Evolutionary conservation across 2,797 vertebrate species (phyloP), one percentile per base, ranked within the genome.

Genomic region (Hippocampus kuda): DNA sequence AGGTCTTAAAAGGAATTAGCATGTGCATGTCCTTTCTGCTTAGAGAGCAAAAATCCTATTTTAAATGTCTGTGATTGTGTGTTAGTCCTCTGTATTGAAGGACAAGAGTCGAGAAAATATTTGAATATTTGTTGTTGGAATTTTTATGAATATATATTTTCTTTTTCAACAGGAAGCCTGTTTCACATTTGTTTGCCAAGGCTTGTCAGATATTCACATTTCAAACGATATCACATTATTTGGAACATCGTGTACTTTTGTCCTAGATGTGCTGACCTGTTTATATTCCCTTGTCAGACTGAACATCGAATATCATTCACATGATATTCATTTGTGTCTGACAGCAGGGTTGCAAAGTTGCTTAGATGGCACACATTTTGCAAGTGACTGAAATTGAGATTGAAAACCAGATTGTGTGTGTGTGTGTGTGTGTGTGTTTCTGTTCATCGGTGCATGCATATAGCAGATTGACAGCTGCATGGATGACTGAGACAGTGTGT

Each of bases 261-360:
- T n/a, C 22, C 51, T n/a, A 53, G 2, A 7, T 9, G 20, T 13
- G 12, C 8, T 46, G 44, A 4, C 44, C 12, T 13, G 0, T 38
- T 38, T 38, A 46, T 15, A 46, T 46, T 12, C 15, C 15, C 16
- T 18, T 18, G 48, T n/a, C 51, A 15, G 51, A n/a, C 51, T 53
- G 22, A 53, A 53, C 51, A 53, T 53, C 8, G 9, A n/a, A n/a
- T 15, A 1, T 5, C 15, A 30, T 53, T 54, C 15, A 11, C 67
- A 2, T 26, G 2, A 66, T 63, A 18, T 26, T 80, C 72, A 57
- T 81, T 83, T 83, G 74, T 83, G 78, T 80, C 73, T 81, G 74
- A 70, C 66, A 72, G 72, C 69, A 57, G 51, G 62, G 44, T 69
- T 67, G 59, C 51, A 51, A 69, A 70, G 76, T 24, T n/a, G 15